Conservation (phyloP, 1,140 invertebrate species). For the Saccostrea glomerata region DNA sequence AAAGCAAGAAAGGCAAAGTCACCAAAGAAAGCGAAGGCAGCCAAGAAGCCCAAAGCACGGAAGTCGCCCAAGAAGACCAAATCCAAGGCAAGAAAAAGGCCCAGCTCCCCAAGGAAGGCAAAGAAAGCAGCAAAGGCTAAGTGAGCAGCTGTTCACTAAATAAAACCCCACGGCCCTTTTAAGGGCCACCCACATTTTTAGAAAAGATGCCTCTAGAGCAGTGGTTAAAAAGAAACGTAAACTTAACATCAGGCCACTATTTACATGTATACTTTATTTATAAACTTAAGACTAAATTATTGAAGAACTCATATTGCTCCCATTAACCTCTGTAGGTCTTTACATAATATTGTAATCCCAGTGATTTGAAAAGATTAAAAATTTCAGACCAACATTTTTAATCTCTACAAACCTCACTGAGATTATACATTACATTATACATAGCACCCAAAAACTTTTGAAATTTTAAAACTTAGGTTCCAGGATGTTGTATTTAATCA, state of each 20-base stretch:
- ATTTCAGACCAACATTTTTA: no score
- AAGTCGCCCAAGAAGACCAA: slow-evolving; percentile 24
- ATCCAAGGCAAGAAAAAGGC: slow-evolving; percentile 36
- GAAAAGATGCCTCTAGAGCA: neutral
- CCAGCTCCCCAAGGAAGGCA: slow-evolving; percentile 30
- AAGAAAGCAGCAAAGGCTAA: slow-evolving; percentile 38
- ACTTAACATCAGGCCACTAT: neutral
- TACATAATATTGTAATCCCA: no score
- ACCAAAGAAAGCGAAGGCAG: slow-evolving; percentile 17
- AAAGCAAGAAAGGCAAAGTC: slow-evolving; percentile 40
- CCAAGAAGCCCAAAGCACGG: slow-evolving; percentile 39
- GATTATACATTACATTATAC: no score
- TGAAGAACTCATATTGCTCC: no score
- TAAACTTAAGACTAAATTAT: no score
- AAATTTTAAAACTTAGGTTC: no score
- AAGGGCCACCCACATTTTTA: slow-evolving; percentile 1
- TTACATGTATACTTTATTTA: neutral
- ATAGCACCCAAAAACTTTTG: no score
- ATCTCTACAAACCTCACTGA: no score
- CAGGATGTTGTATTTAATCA: no score
- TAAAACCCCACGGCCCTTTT: slow-evolving; percentile 28
- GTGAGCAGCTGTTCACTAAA: neutral
- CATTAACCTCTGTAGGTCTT: no score
- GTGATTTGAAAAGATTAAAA: no score
- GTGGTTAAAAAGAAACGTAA: neutral